A percentile compares a stretch with the other conserved stretches of the same genome.
Conservation (phyloP, 2,888 invertebrate species). For the Caradrina kadenii region DNA sequence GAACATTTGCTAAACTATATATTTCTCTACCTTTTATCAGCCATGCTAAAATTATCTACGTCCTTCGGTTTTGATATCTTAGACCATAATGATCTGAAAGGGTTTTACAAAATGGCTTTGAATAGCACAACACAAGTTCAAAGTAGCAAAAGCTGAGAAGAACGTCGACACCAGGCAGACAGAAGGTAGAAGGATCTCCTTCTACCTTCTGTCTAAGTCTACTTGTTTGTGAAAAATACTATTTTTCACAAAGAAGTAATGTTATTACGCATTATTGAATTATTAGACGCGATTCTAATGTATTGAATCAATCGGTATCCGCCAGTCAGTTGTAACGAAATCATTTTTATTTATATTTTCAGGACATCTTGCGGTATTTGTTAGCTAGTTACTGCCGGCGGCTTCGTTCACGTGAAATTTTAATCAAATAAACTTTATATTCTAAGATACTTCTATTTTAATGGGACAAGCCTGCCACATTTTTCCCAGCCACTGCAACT, state of each 20-base stretch:
- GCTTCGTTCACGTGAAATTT: too few species aligned
- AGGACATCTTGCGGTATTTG: neutral
- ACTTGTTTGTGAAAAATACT: too few species aligned
- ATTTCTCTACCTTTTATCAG: too few species aligned
- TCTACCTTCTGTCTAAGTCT: too few species aligned
- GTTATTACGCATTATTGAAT: constrained; percentile 1
- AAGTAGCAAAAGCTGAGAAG: too few species aligned
- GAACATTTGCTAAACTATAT: too few species aligned
- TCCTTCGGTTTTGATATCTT: neutral
- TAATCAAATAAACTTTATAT: too few species aligned
- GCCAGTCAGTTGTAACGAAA: constrained; percentile 5
- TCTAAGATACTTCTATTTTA: too few species aligned
- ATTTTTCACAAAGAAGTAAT: constrained; percentile 10
- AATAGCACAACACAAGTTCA: neutral
- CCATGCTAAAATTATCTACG: too few species aligned
- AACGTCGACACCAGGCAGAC: neutral
- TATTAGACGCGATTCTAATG: neutral
- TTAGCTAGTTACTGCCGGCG: too few species aligned
- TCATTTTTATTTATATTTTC: neutral
- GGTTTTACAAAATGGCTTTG: neutral
- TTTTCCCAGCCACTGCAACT: too few species aligned
- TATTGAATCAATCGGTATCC: neutral
- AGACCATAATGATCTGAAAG: neutral
- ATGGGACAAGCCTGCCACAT: too few species aligned
- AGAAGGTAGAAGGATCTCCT: neutral